phyloP scores from a whole-genome alignment of 2,113 vertebrate genomes.

The Saiga tatarica region DNA sequence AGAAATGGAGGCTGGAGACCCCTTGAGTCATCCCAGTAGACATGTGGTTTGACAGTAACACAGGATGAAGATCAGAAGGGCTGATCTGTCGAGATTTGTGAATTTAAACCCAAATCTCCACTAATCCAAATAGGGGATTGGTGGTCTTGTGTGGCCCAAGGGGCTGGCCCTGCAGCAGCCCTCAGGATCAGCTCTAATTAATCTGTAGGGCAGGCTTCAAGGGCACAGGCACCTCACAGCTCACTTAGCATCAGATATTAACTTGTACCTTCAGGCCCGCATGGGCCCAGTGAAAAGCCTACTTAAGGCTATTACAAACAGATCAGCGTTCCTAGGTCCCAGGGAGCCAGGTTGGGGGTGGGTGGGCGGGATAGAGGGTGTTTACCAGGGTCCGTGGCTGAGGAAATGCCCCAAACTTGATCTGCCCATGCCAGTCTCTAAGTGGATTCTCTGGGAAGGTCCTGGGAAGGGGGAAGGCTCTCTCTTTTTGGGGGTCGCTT shows the following conservation, averaged over 20 bases:
- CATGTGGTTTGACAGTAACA: not conserved
- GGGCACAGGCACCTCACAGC: conserved; percentile 45
- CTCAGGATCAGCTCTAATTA: conserved; percentile 31
- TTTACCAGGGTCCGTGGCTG: not conserved
- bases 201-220: conserved; percentile 36
- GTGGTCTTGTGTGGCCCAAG: not conserved
- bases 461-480: no score
- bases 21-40: not conserved
- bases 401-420: not conserved
- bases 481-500: not conserved
- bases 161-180: not conserved
- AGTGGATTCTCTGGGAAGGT: not conserved
- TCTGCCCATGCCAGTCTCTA: not conserved
- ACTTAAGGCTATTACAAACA: conserved; percentile 4
- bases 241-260: not conserved
- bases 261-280: not conserved
- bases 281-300: not conserved
- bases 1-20: not conserved
- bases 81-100: not conserved
- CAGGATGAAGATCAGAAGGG: not conserved
- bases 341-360: not conserved
- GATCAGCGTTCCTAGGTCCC: not conserved
- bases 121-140: not conserved
- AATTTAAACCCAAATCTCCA: not conserved
- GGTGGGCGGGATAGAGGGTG: fast-evolving